Evolutionary conservation across 2,888 invertebrate species (phyloP).

Genomic region (Notodonta dromedarius): DNA sequence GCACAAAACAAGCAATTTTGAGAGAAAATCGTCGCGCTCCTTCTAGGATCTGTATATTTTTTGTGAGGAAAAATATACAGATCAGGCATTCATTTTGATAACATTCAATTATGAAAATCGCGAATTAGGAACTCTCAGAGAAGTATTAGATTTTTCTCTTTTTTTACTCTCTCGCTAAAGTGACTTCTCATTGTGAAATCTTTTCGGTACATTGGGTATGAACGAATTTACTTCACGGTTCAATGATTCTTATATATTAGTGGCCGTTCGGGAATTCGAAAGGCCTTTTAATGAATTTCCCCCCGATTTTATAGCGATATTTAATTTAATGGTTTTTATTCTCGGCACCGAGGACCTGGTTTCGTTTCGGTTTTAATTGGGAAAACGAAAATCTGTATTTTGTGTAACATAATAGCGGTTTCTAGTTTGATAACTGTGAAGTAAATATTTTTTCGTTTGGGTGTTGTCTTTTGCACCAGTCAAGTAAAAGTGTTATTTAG

Average conservation of each 20-base stretch:
- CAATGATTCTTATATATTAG: constrained; percentile 51
- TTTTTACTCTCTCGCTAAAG: constrained; percentile 24
- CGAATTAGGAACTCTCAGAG: constrained; percentile 51
- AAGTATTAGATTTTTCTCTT: constrained; percentile 33
- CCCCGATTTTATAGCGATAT: constrained; percentile 18
- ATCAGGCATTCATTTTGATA: constrained; percentile 60
- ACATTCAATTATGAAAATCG: constrained; percentile 66
- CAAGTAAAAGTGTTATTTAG: too few relatives aligned
- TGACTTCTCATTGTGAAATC: constrained; percentile 47
- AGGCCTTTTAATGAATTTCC: constrained; percentile 39
- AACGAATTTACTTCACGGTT: constrained; percentile 57
- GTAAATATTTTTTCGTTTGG: too few relatives aligned
- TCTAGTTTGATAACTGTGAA: too few relatives aligned
- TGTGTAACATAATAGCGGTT: too few relatives aligned
- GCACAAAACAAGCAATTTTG: constrained; percentile 49
- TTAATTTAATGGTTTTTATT: constrained; percentile 18
- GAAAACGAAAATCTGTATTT: too few relatives aligned
- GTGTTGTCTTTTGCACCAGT: too few relatives aligned
- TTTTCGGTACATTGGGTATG: constrained; percentile 56
- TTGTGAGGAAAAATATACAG: constrained; percentile 43
- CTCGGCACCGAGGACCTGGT: neutral
- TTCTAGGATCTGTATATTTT: constrained; percentile 51
- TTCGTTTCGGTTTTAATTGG: too few relatives aligned
- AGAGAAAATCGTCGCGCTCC: constrained; percentile 31
- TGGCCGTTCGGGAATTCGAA: constrained; percentile 41